Evolutionary conservation across 2,113 vertebrate species (phyloP).

Genomic region (Ondatra zibethicus): DNA sequence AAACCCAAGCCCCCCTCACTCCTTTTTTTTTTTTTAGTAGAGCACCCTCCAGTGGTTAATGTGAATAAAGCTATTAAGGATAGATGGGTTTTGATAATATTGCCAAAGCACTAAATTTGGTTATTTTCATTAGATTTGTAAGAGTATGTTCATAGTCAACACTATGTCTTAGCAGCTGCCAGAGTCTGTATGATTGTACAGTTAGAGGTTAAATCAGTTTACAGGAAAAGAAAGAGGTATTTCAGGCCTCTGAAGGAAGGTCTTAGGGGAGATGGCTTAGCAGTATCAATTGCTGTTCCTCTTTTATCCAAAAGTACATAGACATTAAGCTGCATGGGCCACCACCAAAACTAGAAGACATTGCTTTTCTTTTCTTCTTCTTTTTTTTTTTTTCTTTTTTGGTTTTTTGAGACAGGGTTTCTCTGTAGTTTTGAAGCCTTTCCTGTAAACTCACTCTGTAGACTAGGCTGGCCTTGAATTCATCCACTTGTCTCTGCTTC

Average conservation of each 20-base stretch:
- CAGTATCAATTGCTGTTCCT: neutral
- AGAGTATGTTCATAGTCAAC: neutral
- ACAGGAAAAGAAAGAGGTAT: neutral
- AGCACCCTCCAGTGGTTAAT: neutral
- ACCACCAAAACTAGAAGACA: neutral
- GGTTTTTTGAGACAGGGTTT: too few species aligned
- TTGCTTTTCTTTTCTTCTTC: neutral
- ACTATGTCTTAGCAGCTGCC: neutral
- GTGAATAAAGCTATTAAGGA: slow-evolving; percentile 26
- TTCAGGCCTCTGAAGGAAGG: slow-evolving; percentile 7
- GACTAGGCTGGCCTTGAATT: too few species aligned
- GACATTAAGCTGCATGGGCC: neutral
- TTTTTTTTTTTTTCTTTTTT: too few species aligned
- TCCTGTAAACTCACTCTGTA: too few species aligned
- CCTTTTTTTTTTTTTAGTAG: neutral
- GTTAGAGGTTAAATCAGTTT: slow-evolving; percentile 38
- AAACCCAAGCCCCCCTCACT: neutral
- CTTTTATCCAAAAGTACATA: neutral
- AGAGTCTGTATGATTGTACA: slow-evolving; percentile 14
- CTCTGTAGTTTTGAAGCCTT: too few species aligned
- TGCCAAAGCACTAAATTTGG: neutral
- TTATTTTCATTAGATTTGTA: slow-evolving; percentile 2
- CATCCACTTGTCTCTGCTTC: too few species aligned
- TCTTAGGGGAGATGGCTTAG: neutral
- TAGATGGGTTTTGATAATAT: slow-evolving; percentile 28